Conservation (phyloP, 1,140 invertebrate genomes). For the Rhopalosiphum padi region DNA sequence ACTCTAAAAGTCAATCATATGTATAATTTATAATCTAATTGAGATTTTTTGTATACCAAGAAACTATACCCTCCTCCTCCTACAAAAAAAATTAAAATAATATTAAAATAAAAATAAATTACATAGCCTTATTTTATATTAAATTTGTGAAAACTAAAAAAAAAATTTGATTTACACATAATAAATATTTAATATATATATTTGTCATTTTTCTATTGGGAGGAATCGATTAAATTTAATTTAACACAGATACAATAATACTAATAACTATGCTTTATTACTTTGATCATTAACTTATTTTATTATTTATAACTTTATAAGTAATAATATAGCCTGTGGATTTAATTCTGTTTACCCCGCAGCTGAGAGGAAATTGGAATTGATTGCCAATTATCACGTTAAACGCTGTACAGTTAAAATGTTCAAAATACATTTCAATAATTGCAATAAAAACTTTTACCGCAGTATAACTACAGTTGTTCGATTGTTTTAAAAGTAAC, state of each 20-base stretch:
- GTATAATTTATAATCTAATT: no score
- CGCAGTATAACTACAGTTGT: neutral
- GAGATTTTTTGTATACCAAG: no score
- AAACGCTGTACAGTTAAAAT: neutral
- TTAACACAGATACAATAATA: neutral
- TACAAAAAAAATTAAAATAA: no score
- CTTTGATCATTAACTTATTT: neutral
- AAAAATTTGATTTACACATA: neutral
- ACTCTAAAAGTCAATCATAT: no score
- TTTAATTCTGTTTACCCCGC: neutral
- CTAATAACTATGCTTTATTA: no score
- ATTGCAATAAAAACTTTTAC: neutral
- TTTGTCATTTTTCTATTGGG: neutral
- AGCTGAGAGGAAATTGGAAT: neutral
- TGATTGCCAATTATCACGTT: neutral
- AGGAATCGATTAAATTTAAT: neutral
- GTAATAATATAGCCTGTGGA: neutral
- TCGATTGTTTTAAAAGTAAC: neutral
- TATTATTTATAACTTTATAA: neutral
- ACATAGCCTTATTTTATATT: neutral
- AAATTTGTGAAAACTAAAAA: neutral
- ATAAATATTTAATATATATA: neutral
- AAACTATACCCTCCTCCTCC: no score
- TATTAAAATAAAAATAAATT: neutral
- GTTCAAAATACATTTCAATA: neutral